A percentile compares a stretch with the other conserved stretches of the same genome.
These are phyloP conservation scores for Motacilla tschutschensis DNA, from an alignment of 2,113 vertebrate species.

Conservation along the genomic window DNA sequence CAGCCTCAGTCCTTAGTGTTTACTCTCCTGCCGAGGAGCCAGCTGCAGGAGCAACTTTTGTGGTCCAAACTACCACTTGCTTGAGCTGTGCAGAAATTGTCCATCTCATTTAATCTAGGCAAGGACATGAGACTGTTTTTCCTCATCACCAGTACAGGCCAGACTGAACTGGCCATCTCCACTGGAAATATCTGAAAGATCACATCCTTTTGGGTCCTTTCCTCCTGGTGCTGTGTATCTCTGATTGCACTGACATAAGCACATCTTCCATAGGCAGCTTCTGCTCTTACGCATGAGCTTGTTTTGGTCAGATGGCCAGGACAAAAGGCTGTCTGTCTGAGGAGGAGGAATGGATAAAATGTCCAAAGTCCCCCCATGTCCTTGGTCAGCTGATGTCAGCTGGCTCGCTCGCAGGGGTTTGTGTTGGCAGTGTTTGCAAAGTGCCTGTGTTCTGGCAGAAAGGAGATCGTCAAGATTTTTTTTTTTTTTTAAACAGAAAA, in stretches of 20 bases:
- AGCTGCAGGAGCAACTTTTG: neutral
- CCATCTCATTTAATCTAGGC: neutral
- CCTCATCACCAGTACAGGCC: neutral
- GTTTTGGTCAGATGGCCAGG: neutral
- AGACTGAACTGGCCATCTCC: neutral
- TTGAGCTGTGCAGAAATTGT: neutral
- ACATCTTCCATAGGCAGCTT: neutral
- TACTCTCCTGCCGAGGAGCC: neutral
- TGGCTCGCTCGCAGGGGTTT: neutral
- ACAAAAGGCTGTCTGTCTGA: conserved; percentile 25
- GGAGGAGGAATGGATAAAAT: conserved; percentile 4
- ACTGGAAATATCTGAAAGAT: neutral
- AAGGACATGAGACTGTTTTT: neutral
- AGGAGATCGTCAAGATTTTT: neutral
- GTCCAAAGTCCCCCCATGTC: neutral
- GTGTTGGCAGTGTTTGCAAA: conserved; percentile 23
- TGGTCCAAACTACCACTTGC: neutral
- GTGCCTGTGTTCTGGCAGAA: conserved; percentile 25
- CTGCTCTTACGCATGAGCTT: neutral
- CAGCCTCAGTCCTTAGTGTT: neutral
- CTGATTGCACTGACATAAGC: neutral
- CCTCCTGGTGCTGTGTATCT: neutral
- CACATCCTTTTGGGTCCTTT: neutral
- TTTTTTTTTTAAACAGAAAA: neutral
- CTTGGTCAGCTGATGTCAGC: conserved; percentile 41